Evolutionary conservation across 2,113 vertebrate species (phyloP).

Genomic region (Pygoscelis antarcticus): DNA sequence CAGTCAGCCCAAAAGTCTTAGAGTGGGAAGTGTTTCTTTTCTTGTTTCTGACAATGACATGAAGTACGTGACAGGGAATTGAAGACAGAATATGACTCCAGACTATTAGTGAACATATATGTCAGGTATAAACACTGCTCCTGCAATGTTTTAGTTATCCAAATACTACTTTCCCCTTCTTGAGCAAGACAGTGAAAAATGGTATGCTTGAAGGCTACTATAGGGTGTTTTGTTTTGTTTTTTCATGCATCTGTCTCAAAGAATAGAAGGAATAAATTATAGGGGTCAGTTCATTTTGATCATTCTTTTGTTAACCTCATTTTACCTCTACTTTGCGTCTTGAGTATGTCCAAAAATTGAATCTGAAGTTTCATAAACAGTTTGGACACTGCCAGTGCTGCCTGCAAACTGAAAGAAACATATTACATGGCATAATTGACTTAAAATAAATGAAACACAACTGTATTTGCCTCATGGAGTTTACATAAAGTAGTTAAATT

Average conservation of each 20-base stretch:
- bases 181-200: not conserved
- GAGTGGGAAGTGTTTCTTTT: not conserved
- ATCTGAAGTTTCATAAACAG: conserved; percentile 23
- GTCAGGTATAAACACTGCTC: not conserved
- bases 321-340: not conserved
- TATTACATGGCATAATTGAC: conserved; percentile 36
- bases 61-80: not conserved
- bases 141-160: not conserved
- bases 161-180: not conserved
- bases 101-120: not conserved
- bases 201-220: not conserved
- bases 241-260: not conserved
- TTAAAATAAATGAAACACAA: conserved; percentile 40
- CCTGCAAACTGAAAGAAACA: not conserved
- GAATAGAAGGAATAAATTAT: not conserved
- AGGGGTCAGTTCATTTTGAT: not conserved
- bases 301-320: not conserved
- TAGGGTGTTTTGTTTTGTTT: not conserved
- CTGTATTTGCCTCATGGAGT: conserved; percentile 46
- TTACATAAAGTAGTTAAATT: conserved; percentile 52
- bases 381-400: not conserved
- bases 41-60: not conserved
- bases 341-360: not conserved
- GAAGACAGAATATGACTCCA: not conserved
- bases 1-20: not conserved